A percentile compares a stretch with the other conserved stretches of the same genome.
phyloP scores from a whole-genome alignment of 2,888 invertebrate genomes.

The Dolomedes plantarius region DNA sequence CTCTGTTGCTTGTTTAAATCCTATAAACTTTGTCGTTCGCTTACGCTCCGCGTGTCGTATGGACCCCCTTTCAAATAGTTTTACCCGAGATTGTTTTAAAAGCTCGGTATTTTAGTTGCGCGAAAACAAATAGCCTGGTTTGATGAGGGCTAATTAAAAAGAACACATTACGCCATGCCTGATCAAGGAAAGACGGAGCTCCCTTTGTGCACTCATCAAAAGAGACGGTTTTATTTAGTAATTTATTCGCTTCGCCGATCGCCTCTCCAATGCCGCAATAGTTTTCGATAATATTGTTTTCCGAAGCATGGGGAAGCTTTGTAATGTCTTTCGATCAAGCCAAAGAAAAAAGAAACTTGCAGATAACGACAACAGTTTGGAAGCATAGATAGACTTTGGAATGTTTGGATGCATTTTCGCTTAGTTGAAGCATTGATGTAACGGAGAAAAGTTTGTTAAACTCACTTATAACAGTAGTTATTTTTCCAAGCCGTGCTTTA shows the following conservation, averaged over 20 bases:
- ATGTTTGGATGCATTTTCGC: neutral
- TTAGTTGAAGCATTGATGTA: neutral
- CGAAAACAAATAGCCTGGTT: slow-evolving; percentile 63
- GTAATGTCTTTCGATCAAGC: neutral
- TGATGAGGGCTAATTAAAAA: slow-evolving; percentile 65
- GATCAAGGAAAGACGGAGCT: slow-evolving; percentile 7
- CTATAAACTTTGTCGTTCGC: slow-evolving; percentile 67
- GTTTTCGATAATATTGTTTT: slow-evolving; percentile 66
- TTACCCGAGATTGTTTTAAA: slow-evolving; percentile 59
- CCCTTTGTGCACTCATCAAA: slow-evolving; percentile 42
- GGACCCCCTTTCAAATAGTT: slow-evolving; percentile 60
- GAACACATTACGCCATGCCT: slow-evolving; percentile 48
- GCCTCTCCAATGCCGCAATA: slow-evolving; percentile 30
- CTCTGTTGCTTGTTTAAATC: slow-evolving; percentile 70
- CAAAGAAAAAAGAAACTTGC: neutral
- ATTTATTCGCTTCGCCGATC: slow-evolving; percentile 41
- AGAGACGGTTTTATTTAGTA: slow-evolving; percentile 42
- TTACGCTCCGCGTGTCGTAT: slow-evolving; percentile 50
- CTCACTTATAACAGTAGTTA: neutral
- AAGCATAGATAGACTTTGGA: neutral
- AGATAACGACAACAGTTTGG: neutral
- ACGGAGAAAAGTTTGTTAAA: slow-evolving; percentile 6
- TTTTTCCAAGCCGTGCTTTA: neutral
- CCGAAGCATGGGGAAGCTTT: slow-evolving; percentile 37
- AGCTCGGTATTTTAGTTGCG: slow-evolving; percentile 67